phyloP scores from a whole-genome alignment of 1,140 invertebrate species.

The Drosophila melanica region DNA sequence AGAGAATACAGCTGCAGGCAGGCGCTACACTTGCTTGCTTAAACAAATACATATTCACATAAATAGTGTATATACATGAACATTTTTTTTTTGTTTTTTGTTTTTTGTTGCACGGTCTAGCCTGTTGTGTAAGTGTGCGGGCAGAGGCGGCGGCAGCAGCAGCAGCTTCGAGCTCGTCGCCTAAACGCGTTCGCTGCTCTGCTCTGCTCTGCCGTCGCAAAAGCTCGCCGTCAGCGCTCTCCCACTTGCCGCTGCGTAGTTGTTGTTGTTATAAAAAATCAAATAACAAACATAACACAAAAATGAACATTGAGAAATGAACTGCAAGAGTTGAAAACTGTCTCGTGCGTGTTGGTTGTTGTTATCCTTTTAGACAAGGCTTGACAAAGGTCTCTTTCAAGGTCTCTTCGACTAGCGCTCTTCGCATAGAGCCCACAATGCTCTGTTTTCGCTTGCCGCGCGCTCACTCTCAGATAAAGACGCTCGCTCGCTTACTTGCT shows the following conservation, averaged over 20 bases:
- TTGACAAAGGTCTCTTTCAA: conserved; percentile 29
- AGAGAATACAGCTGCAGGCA: neutral
- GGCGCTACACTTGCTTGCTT: neutral
- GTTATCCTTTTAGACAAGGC: conserved; percentile 39
- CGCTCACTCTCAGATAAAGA: no score
- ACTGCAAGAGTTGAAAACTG: neutral
- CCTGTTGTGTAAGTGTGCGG: conserved; percentile 51
- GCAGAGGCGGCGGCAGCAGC: conserved; percentile 13
- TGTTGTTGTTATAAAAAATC: conserved; percentile 40
- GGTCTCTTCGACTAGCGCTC: conserved; percentile 12
- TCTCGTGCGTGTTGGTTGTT: conserved; percentile 1
- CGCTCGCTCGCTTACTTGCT: neutral
- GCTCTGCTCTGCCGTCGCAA: conserved; percentile 24
- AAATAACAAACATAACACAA: conserved; percentile 10
- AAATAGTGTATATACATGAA: neutral
- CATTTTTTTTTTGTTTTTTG: conserved; percentile 12
- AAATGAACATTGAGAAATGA: conserved; percentile 5
- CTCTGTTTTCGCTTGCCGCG: neutral
- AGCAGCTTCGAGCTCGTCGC: conserved; percentile 60
- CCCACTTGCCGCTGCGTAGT: conserved; percentile 29
- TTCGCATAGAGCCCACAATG: conserved; percentile 11
- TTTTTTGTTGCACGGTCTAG: conserved; percentile 38
- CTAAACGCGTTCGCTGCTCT: conserved; percentile 45
- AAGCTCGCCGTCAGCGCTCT: conserved; percentile 41
- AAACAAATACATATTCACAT: neutral